A percentile compares a stretch with the other conserved stretches of the same genome.
Conservation (phyloP, 2,888 invertebrate species). For the Buathra laborator region DNA sequence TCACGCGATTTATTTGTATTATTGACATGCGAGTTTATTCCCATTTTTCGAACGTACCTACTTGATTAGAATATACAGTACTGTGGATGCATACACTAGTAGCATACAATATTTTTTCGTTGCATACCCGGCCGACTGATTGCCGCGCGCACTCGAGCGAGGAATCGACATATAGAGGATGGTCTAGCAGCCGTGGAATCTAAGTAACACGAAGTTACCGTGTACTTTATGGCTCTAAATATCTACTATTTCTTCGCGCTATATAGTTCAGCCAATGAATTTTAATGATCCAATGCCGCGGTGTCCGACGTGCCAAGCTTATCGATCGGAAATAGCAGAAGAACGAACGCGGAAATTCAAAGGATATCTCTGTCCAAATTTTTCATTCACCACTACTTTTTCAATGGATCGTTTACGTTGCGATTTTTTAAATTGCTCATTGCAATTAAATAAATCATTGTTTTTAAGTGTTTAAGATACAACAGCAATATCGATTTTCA, state of each 20-base stretch:
- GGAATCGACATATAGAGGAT: constrained; percentile 20
- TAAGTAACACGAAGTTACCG: constrained; percentile 52
- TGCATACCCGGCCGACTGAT: constrained; percentile 41
- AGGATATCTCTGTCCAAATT: not conserved
- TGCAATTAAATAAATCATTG: not conserved
- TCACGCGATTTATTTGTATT: too few species aligned
- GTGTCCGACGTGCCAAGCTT: constrained; percentile 68
- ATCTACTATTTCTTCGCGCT: constrained; percentile 68
- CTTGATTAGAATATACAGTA: not conserved
- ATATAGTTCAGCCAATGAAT: constrained; percentile 64
- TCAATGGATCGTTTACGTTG: not conserved
- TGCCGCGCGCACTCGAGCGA: constrained; percentile 36
- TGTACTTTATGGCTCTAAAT: constrained; percentile 69
- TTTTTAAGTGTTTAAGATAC: too few species aligned
- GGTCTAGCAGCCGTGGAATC: constrained; percentile 45
- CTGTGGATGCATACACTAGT: not conserved
- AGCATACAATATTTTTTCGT: constrained; percentile 19
- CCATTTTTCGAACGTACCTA: too few species aligned
- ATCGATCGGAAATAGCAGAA: constrained; percentile 66
- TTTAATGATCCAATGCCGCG: constrained; percentile 70
- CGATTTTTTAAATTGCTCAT: not conserved
- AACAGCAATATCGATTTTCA: too few species aligned
- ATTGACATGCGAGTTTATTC: too few species aligned
- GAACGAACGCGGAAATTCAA: not conserved
- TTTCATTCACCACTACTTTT: not conserved